Conservation (phyloP, 2,888 invertebrate genomes). For the Fragum fragum region DNA sequence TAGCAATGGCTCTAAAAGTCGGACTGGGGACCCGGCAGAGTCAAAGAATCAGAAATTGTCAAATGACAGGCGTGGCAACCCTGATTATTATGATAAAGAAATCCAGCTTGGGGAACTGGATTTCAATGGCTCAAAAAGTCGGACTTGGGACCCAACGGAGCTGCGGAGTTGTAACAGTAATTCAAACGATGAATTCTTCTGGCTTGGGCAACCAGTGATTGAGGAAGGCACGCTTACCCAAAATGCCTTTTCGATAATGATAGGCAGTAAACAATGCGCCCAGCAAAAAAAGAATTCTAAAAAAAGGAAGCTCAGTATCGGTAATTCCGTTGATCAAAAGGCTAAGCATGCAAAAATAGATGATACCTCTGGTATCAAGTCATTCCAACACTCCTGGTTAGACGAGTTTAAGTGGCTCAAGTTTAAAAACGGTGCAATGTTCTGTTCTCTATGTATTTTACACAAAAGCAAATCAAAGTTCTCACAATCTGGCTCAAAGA, state of each 20-base stretch:
- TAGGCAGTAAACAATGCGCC: background rate
- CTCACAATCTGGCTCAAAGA: slow-evolving; percentile 28
- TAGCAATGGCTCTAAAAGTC: slow-evolving; percentile 9
- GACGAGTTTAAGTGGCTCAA: slow-evolving; percentile 41
- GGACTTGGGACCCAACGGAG: background rate
- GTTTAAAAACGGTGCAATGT: slow-evolving; percentile 41
- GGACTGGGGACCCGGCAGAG: background rate
- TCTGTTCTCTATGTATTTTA: slow-evolving; percentile 27
- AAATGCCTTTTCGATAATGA: slow-evolving; percentile 2
- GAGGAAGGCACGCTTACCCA: no score
- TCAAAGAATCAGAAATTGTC: background rate
- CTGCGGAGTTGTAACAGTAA: no score
- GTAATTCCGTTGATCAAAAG: background rate
- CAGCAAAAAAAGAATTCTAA: background rate
- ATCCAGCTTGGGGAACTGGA: slow-evolving; percentile 17
- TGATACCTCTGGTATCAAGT: slow-evolving; percentile 5
- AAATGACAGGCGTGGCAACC: slow-evolving; percentile 21
- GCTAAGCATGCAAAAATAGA: slow-evolving; percentile 18
- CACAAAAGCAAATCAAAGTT: slow-evolving; percentile 37
- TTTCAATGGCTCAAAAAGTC: background rate
- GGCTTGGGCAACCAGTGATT: slow-evolving; percentile 15
- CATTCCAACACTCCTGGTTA: slow-evolving; percentile 21
- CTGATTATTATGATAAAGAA: background rate
- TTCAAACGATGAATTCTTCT: background rate
- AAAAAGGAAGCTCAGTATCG: slow-evolving; percentile 32